Percentiles rank a stretch among this genome's conserved stretches.
These are phyloP conservation scores for Hyperoodon ampullatus DNA, from an alignment of 2,113 vertebrate genomes.

Conservation along the genomic window DNA sequence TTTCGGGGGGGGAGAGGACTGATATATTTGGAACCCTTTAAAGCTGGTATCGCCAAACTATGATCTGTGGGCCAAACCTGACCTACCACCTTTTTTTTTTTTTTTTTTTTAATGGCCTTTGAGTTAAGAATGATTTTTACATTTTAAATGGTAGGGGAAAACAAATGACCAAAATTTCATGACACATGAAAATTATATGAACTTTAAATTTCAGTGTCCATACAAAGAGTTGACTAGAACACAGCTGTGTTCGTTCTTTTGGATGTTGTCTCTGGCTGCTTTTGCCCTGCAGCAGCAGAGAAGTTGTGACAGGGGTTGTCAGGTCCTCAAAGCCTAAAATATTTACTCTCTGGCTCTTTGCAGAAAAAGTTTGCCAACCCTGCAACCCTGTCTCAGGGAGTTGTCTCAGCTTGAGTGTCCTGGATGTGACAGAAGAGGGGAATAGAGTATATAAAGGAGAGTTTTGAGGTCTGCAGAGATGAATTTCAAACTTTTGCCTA, in stretches of 20 bases:
- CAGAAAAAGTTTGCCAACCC: not conserved
- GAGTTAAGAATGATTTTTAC: not conserved
- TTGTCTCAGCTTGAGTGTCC: not conserved
- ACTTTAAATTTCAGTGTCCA: not conserved
- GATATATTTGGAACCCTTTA: not conserved
- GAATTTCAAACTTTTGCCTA: not conserved
- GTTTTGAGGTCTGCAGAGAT: not conserved
- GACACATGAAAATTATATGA: not conserved
- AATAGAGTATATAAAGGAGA: not conserved
- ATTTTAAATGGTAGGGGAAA: not conserved
- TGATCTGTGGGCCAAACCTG: not conserved
- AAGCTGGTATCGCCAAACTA: not conserved
- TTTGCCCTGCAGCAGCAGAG: not conserved
- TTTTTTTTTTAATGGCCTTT: not conserved
- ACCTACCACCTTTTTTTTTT: not conserved
- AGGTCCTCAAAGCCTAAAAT: not conserved
- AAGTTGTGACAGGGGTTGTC: not conserved
- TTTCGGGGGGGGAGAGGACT: not conserved
- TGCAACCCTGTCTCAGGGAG: not conserved
- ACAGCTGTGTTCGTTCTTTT: accelerated
- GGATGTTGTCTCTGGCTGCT: too few relatives aligned
- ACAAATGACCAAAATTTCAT: not conserved
- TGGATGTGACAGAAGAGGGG: not conserved
- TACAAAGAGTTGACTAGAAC: not conserved
- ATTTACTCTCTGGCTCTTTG: not conserved